Evolutionary conservation across 2,113 vertebrate genomes (phyloP), one percentile per base, ranked within the genome.

Genomic region (Nettapus auritus): DNA sequence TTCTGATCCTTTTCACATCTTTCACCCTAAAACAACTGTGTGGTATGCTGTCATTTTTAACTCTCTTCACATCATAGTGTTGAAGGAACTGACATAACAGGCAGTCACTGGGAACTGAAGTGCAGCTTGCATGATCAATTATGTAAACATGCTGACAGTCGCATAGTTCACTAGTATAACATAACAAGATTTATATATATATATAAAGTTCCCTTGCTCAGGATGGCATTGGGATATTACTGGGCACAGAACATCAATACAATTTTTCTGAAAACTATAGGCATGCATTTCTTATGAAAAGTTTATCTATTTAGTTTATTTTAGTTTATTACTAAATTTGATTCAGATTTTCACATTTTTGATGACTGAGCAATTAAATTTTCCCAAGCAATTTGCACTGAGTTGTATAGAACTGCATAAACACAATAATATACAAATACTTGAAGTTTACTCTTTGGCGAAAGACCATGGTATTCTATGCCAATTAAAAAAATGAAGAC

Each of bases 71-170:
- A 77, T 90, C 69, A 63, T 31, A 42, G 26, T 78, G 68, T 86
- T 95, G 87, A 97, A 91, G 71, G 75, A 89, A 96, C 91, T 95
- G n/a, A 52, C 62, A 86, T 93, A 95, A 82, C 77, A 95, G 79
- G 80, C 78, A 96, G 81, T 79, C 82, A 81, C 70, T 86, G 53
- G 36, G 44, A 94, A 83, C 56, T 34, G 67, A 93, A 85, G 86
- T 33, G 86, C 86, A 94, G 76, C 62, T 77, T n/a, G 4, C 9
- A 8, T 77, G 78, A 97, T 93, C 91, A 88, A 52, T 91, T 97
- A 86, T 86, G 77, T 92, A 92, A 95, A 94, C 55, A 78, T 11
- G 11, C 64, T 95, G 52, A 46, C 2, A 2, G 68, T 84, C 84
- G 87, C 55, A 38, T 59, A 96, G 42, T 92, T 85, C 50, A 25